Conservation (phyloP, 2,113 vertebrate species). For the Neoarius graeffei region DNA sequence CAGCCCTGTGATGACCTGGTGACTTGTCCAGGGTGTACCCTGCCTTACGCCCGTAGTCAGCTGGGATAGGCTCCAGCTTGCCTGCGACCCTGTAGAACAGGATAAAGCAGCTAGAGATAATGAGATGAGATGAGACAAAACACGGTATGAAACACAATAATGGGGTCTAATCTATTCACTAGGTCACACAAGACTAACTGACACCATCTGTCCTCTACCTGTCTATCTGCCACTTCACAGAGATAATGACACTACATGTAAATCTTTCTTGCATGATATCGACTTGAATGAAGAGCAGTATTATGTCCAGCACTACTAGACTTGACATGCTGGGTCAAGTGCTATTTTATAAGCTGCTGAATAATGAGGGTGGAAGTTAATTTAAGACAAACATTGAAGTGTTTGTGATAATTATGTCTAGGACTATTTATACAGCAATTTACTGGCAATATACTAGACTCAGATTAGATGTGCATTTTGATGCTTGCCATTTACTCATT, state of each 20-base stretch:
- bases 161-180: no score
- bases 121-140: no score
- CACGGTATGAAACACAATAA: no score
- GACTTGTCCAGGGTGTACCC: no score
- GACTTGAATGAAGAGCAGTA: not conserved
- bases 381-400: not conserved
- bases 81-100: no score
- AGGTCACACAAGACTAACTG: no score
- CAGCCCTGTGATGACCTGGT: no score
- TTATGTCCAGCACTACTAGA: no score
- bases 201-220: not conserved
- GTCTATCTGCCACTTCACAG: not conserved
- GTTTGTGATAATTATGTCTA: not conserved
- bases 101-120: no score
- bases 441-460: not conserved
- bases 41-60: no score
- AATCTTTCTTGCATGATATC: not conserved
- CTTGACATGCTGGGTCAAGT: not conserved
- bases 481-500: not conserved
- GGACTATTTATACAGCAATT: not conserved
- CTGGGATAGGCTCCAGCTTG: no score
- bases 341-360: not conserved
- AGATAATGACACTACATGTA: not conserved
- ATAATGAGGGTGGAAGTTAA: not conserved
- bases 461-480: not conserved